A percentile compares a stretch with the other conserved stretches of the same genome.
Evolutionary conservation across 2,888 invertebrate species (phyloP).

Genomic region (Timema cristinae): DNA sequence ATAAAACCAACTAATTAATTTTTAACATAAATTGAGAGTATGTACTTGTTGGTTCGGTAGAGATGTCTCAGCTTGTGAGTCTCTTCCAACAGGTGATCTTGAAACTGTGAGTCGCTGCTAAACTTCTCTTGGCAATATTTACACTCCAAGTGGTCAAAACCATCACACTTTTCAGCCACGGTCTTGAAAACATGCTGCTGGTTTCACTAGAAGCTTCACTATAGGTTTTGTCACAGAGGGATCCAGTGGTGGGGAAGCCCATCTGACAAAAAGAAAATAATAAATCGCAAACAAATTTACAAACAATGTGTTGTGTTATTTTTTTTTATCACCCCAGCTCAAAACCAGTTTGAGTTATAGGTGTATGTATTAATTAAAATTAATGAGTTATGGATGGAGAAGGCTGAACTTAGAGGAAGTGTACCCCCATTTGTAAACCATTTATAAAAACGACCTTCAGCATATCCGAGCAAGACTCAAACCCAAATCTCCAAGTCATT

Average conservation of each 20-base stretch:
- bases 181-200: neutral
- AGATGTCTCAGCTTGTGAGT: neutral
- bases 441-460: too few relatives aligned
- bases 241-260: constrained; percentile 3
- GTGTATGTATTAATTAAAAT: too few relatives aligned
- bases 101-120: neutral
- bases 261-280: neutral
- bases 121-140: neutral
- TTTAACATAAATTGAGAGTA: neutral
- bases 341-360: too few relatives aligned
- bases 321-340: too few relatives aligned
- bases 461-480: too few relatives aligned
- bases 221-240: neutral
- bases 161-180: neutral
- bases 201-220: neutral
- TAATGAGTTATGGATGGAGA: too few relatives aligned
- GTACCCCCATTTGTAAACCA: too few relatives aligned
- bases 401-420: too few relatives aligned
- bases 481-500: too few relatives aligned
- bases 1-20: too few relatives aligned
- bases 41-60: neutral
- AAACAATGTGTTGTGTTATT: too few relatives aligned
- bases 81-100: neutral
- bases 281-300: neutral
- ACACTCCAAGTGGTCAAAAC: neutral